These are phyloP conservation scores for Cyclina sinensis DNA, from an alignment of 1,140 invertebrate genomes.

Conservation along the genomic window DNA sequence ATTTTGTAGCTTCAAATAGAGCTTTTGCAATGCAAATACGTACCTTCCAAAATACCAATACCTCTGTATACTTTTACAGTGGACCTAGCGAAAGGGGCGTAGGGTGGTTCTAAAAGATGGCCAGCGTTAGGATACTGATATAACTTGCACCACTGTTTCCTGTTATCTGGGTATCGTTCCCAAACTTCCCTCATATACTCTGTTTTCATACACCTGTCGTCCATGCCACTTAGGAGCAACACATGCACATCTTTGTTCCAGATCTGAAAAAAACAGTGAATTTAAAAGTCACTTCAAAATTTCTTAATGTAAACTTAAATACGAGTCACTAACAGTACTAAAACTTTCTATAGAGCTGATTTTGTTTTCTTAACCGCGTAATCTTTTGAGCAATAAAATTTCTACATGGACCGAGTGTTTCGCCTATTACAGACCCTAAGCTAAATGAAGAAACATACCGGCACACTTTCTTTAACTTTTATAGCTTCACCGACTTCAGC, in stretches of 20 bases:
- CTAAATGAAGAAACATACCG: too few species aligned
- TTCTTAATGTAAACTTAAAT: too few species aligned
- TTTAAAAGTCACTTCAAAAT: too few species aligned
- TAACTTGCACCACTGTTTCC: slow-evolving; percentile 57
- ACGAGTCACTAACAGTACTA: too few species aligned
- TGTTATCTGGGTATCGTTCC: slow-evolving; percentile 54
- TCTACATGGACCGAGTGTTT: too few species aligned
- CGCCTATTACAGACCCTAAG: too few species aligned
- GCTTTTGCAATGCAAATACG: not conserved
- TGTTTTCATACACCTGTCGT: slow-evolving; percentile 44
- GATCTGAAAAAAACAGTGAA: slow-evolving; percentile 33
- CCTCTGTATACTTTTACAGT: not conserved
- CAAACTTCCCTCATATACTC: slow-evolving; percentile 16
- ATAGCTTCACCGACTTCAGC: too few species aligned
- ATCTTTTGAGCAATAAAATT: too few species aligned
- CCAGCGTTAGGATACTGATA: slow-evolving; percentile 74
- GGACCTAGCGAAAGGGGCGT: slow-evolving; percentile 66
- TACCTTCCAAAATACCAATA: not conserved
- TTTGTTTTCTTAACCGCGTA: too few species aligned
- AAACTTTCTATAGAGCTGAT: too few species aligned
- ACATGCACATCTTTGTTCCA: slow-evolving; percentile 37
- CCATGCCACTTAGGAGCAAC: slow-evolving; percentile 45
- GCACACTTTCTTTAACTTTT: too few species aligned
- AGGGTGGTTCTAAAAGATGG: slow-evolving; percentile 78
- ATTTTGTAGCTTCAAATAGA: too few species aligned